A percentile compares a stretch with the other conserved stretches of the same genome.
These are phyloP conservation scores for Pseudococcus viburni DNA, from an alignment of 2,888 invertebrate genomes.

Conservation along the genomic window DNA sequence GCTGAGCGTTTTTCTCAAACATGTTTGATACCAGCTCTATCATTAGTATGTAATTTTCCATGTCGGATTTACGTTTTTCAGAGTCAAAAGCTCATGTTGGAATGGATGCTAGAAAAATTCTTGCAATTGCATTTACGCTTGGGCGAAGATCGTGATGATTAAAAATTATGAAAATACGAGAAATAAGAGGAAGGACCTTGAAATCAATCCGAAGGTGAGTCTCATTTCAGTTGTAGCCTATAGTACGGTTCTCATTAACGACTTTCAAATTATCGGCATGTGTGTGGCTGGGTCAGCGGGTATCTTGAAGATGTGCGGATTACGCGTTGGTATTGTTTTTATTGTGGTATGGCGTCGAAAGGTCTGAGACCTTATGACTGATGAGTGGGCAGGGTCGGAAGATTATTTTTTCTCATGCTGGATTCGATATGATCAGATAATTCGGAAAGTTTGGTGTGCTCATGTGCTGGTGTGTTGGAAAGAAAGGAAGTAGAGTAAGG, in stretches of 20 bases:
- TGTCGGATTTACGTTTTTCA: not conserved
- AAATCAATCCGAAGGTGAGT: constrained; percentile 61
- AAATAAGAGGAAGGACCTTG: constrained; percentile 65
- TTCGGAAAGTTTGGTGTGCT: not conserved
- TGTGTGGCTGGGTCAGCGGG: constrained; percentile 37
- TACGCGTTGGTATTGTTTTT: not conserved
- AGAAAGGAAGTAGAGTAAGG: not conserved
- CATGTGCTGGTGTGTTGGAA: not conserved
- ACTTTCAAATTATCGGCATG: constrained; percentile 17
- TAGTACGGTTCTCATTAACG: constrained; percentile 24
- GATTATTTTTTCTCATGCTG: not conserved
- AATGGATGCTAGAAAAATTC: constrained; percentile 27
- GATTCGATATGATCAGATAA: not conserved
- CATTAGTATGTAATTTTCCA: constrained; percentile 31
- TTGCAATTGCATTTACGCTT: constrained; percentile 22
- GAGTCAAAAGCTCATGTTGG: not conserved
- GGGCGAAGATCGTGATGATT: constrained; percentile 56
- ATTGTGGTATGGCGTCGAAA: not conserved
- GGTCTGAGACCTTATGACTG: not conserved
- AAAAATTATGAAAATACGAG: constrained; percentile 46
- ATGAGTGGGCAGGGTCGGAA: not conserved
- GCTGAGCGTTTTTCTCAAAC: not conserved
- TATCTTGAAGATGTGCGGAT: not conserved
- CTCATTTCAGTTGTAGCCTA: constrained; percentile 27
- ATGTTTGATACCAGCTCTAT: not conserved